Base-by-base conservation (phyloP, 2,888 invertebrate genomes). In the Caenorhabditis becei region DNA sequence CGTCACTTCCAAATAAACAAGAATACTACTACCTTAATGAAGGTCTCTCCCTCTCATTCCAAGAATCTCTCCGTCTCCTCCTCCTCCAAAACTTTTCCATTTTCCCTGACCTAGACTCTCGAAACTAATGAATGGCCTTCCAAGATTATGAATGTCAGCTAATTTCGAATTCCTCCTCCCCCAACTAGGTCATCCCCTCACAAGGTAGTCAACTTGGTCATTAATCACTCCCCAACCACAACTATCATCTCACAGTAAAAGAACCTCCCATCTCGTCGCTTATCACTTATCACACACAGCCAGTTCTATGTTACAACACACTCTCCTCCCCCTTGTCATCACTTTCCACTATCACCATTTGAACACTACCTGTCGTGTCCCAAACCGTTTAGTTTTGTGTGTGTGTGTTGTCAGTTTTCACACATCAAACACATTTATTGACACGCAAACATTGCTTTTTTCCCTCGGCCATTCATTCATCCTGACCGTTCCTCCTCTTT, bases 111-210 rank as follows among this genome's bases (percentile, higher is more conserved):
- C 58, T 37, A 20, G 62, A 44, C 62, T 75, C 74, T 75, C 66
- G 75, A 75, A 66, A 75, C 51, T 75, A 75, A 75, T 75, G 59
- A 66, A 75, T 75, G 75, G 75, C 75, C 75, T 75, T 54, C 28
- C 51, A 53, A 61, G 75, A 75, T 75, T 75, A 75, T 75, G 75
- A 75, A 75, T 75, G 65, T 74, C 66, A 75, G 75, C 75, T 67
- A 75, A 75, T 75, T 75, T 75, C 66, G 63, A 66, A 54, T 51
- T 63, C 72, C 7, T 41, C 41, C 41, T 3, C n/a, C 59, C 2
- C 8, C 47, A 62, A 49, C 28, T 47, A 26, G 28, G 47, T 37
- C 61, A 51, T 0, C 49, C 53, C 11, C 14, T 41, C 18, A 2
- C 35, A 35, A 62, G 47, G 47, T 66, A 54, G 66, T 67, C 7